phyloP scores from a whole-genome alignment of 2,113 vertebrate species.

The Phaethon lepturus region DNA sequence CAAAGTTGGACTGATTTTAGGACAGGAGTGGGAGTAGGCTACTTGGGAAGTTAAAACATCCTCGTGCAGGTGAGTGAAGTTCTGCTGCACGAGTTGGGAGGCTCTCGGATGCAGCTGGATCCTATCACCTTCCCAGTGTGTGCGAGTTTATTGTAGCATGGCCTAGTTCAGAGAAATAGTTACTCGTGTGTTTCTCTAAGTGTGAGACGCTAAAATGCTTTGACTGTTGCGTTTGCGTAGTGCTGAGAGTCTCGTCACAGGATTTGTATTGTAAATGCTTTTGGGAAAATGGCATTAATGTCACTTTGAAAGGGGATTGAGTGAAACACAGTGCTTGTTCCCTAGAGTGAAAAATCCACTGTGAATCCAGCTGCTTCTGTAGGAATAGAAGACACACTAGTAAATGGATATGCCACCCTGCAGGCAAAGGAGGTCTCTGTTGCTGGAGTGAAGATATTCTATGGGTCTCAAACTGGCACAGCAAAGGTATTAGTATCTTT shows the following conservation, averaged over 20 bases:
- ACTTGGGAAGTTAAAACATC: neutral
- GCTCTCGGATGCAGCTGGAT: neutral
- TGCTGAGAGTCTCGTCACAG: neutral
- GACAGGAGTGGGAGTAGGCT: neutral
- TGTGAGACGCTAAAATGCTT: neutral
- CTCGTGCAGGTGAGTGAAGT: neutral
- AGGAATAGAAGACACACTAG: neutral
- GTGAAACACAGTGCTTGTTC: neutral
- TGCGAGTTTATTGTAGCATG: neutral
- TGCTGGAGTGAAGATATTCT: constrained; percentile 88
- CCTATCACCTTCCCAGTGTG: rapidly evolving
- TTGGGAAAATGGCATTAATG: neutral
- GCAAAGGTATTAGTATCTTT: constrained; percentile 82
- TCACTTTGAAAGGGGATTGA: neutral
- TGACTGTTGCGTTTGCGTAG: neutral
- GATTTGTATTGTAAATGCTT: neutral
- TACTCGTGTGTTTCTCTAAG: rapidly evolving
- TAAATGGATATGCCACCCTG: neutral
- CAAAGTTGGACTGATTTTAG: neutral
- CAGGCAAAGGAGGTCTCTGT: constrained; percentile 69
- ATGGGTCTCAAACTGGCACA: constrained; percentile 92
- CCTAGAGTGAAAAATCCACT: neutral
- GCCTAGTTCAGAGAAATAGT: neutral
- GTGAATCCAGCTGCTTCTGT: neutral
- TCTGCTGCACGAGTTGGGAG: neutral